Percentiles rank a stretch among this genome's conserved stretches.
Conservation (phyloP, 2,113 vertebrate species). For the Aramus guarauna region DNA sequence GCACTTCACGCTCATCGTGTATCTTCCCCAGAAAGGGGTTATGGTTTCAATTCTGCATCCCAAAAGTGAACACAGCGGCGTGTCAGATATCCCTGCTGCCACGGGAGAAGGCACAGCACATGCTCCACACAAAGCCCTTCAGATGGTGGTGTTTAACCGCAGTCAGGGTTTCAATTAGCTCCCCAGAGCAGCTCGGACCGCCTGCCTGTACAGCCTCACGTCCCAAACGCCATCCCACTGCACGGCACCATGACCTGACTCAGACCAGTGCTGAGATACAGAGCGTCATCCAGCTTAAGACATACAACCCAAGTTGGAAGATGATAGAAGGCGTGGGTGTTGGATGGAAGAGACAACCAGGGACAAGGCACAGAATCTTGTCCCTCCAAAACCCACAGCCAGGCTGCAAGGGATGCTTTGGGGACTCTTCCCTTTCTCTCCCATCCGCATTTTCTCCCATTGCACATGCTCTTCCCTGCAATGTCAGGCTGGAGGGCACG, state of each 20-base stretch:
- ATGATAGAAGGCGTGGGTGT: fast-evolving
- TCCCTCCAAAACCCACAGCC: not conserved
- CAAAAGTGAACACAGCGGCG: fast-evolving
- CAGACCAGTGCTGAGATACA: not conserved
- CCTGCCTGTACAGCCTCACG: not conserved
- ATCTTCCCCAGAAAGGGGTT: not conserved
- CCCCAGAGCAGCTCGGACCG: not conserved
- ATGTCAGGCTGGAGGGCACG: not conserved
- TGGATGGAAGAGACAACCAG: not conserved
- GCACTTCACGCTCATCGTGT: not conserved
- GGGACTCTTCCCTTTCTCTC: not conserved
- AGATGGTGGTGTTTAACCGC: not conserved
- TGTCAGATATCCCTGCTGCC: not conserved
- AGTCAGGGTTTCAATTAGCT: not conserved
- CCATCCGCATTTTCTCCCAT: not conserved
- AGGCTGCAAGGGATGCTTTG: not conserved
- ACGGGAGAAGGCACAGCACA: not conserved
- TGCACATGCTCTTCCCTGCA: fast-evolving
- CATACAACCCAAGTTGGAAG: fast-evolving
- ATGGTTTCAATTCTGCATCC: not conserved
- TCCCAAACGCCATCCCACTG: not conserved
- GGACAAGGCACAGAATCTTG: not conserved
- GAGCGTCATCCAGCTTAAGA: not conserved
- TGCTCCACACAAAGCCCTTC: not conserved
- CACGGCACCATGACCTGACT: fast-evolving